Percentiles rank a stretch among this genome's conserved stretches.
Evolutionary conservation across 2,113 vertebrate genomes (phyloP).

Genomic region (Sapajus apella): DNA sequence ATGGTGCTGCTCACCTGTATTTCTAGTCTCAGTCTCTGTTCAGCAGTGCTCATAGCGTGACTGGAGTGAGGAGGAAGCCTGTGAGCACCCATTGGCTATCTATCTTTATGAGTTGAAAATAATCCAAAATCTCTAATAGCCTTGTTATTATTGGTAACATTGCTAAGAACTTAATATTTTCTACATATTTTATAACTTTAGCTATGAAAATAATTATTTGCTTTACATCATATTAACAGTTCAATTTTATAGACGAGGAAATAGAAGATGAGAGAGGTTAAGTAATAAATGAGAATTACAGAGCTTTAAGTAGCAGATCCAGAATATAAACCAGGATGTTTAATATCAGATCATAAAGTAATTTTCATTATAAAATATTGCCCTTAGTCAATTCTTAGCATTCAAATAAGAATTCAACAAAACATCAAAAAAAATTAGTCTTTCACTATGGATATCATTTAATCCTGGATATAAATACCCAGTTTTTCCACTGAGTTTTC

Average conservation of each 20-base stretch:
- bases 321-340: not conserved
- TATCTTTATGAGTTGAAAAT: not conserved
- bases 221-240: not conserved
- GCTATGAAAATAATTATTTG: not conserved
- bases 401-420: not conserved
- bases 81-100: accelerated
- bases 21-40: not conserved
- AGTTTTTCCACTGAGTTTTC: not conserved
- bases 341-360: not conserved
- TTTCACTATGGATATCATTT: not conserved
- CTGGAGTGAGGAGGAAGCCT: accelerated
- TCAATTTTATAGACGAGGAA: not conserved
- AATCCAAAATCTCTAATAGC: not conserved
- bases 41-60: not conserved
- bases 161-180: not conserved
- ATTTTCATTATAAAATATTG: not conserved
- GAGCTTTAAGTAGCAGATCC: not conserved
- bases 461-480: not conserved
- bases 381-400: not conserved
- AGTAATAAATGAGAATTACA: not conserved
- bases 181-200: not conserved
- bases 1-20: accelerated
- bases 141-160: not conserved
- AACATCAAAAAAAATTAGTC: not conserved
- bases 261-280: not conserved